Percentiles rank a stretch among this genome's conserved stretches.
Evolutionary conservation across 2,797 vertebrate species (phyloP).

Genomic region (Esox lucius): DNA sequence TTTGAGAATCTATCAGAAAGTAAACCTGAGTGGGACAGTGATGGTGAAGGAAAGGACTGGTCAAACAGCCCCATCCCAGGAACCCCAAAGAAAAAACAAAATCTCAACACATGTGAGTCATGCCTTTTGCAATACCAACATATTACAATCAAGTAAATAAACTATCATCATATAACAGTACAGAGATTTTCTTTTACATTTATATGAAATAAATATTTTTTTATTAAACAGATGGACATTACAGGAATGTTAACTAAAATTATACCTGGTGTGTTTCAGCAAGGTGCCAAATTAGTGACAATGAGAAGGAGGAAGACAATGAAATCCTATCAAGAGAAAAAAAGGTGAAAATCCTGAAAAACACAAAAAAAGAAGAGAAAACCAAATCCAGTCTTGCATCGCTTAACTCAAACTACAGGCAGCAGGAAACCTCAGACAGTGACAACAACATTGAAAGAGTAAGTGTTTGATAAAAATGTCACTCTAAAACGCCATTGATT

Average conservation of each 20-base stretch:
- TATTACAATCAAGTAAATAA: neutral
- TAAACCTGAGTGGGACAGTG: slow-evolving; percentile 40
- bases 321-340: slow-evolving; percentile 41
- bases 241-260: too few relatives aligned
- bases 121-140: neutral
- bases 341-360: slow-evolving; percentile 40
- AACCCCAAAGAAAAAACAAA: slow-evolving; percentile 61
- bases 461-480: slow-evolving; percentile 20
- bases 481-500: neutral
- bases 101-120: slow-evolving; percentile 64
- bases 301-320: slow-evolving; percentile 29
- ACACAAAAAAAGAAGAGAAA: slow-evolving; percentile 54
- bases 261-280: slow-evolving; percentile 52
- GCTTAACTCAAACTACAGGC: slow-evolving; percentile 75
- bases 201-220: neutral
- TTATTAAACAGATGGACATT: too few relatives aligned
- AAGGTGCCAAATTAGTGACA: slow-evolving; percentile 73
- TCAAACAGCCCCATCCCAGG: slow-evolving; percentile 37
- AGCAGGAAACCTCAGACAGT: slow-evolving; percentile 62
- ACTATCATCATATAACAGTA: neutral
- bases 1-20: slow-evolving; percentile 41
- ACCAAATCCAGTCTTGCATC: slow-evolving; percentile 57
- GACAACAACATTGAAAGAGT: slow-evolving; percentile 63
- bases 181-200: neutral
- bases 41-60: slow-evolving; percentile 53